phyloP scores from a whole-genome alignment of 2,113 vertebrate genomes.

The Antennarius striatus region DNA sequence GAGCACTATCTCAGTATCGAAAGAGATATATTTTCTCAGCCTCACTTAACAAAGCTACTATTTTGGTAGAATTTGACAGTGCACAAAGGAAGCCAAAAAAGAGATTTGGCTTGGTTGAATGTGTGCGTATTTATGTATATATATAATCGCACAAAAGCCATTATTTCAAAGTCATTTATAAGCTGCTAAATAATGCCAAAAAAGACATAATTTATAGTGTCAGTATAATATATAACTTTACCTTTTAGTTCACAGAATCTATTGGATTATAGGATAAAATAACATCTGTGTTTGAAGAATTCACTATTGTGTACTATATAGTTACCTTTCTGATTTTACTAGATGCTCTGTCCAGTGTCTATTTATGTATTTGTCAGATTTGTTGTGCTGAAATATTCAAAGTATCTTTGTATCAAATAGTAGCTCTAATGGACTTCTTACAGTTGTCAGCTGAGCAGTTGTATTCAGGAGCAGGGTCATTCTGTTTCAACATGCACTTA shows the following conservation, averaged over 20 bases:
- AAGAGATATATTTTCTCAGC: conserved; percentile 78
- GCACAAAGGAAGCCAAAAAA: conserved; percentile 68
- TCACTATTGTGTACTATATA: conserved; percentile 55
- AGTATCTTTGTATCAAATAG: conserved; percentile 51
- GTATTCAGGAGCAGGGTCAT: conserved; percentile 36
- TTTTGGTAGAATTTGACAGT: conserved; percentile 76
- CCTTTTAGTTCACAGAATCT: conserved; percentile 48
- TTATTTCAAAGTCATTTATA: conserved; percentile 77
- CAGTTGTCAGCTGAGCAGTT: conserved; percentile 43
- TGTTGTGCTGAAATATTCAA: conserved; percentile 55
- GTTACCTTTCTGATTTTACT: conserved; percentile 54
- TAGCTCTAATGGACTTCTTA: conserved; percentile 52
- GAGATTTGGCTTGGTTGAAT: conserved; percentile 60
- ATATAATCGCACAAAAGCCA: conserved; percentile 77
- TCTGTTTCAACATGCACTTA: conserved; percentile 44
- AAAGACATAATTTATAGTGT: conserved; percentile 65
- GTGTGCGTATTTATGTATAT: conserved; percentile 66
- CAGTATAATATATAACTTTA: conserved; percentile 47
- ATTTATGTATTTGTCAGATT: conserved; percentile 53
- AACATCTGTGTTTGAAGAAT: conserved; percentile 50
- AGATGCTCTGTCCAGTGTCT: conserved; percentile 43
- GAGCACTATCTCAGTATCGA: conserved; percentile 73
- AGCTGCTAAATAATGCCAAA: conserved; percentile 85
- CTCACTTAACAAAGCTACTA: conserved; percentile 73
- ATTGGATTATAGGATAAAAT: conserved; percentile 47